These are phyloP conservation scores for Macrochelys suwanniensis DNA, from an alignment of 2,797 vertebrate genomes.

Conservation along the genomic window DNA sequence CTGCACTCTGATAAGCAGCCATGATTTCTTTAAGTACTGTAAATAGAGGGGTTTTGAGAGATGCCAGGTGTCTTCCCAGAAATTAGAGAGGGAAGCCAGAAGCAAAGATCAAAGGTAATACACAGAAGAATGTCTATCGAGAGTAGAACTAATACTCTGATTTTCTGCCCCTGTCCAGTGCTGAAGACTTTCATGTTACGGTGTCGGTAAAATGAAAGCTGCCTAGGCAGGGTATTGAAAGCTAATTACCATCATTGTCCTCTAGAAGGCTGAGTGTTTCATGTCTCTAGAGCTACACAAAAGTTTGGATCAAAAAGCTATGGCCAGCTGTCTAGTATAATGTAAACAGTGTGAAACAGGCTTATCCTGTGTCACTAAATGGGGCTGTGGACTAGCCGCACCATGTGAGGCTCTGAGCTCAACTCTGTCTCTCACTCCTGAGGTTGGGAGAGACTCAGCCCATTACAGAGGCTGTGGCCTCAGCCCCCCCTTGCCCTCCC, in stretches of 20 bases:
- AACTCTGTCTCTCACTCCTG: neutral
- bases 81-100: neutral
- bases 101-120: slow-evolving; percentile 12
- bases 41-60: neutral
- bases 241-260: neutral
- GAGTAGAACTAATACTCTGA: neutral
- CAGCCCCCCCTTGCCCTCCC: neutral
- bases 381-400: neutral
- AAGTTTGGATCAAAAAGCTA: neutral
- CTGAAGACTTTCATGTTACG: neutral
- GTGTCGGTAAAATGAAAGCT: neutral
- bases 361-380: neutral
- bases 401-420: neutral
- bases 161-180: neutral
- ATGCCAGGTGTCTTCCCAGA: neutral
- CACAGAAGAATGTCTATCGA: neutral
- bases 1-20: neutral
- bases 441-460: neutral
- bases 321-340: neutral
- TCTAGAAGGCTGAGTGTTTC: neutral
- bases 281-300: neutral
- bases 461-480: rapidly evolving
- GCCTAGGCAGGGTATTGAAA: neutral
- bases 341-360: neutral
- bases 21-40: slow-evolving; percentile 13